phyloP scores from a whole-genome alignment of 2,113 vertebrate species.

The Mormyrus iriodes region DNA sequence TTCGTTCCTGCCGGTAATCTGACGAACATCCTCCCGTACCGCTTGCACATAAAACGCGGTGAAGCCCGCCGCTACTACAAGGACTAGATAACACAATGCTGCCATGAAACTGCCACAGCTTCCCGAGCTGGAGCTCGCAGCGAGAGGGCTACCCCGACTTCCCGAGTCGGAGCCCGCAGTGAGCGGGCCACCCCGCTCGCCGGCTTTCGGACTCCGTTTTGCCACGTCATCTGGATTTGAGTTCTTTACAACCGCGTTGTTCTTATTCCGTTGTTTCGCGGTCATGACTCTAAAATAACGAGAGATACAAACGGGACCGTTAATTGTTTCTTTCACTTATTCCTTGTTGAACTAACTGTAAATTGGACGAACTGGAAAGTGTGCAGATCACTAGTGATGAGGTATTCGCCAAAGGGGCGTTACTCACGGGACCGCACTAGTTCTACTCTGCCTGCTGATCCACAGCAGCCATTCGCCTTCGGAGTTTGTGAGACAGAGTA shows the following conservation, averaged over 20 bases:
- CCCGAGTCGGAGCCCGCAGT: slow-evolving; percentile 23
- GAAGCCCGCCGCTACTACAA: slow-evolving; percentile 50
- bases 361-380: background rate
- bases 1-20: slow-evolving; percentile 36
- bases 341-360: background rate
- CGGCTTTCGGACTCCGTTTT: slow-evolving; percentile 50
- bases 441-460: background rate
- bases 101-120: slow-evolving; percentile 37
- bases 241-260: slow-evolving; percentile 44
- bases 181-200: slow-evolving; percentile 25
- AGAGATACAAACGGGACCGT: background rate
- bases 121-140: slow-evolving; percentile 28
- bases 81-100: slow-evolving; percentile 42
- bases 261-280: slow-evolving; percentile 56
- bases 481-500: background rate
- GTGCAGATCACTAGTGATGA: background rate
- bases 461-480: background rate
- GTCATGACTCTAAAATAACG: slow-evolving; percentile 46
- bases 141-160: background rate
- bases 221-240: slow-evolving; percentile 50
- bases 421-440: background rate
- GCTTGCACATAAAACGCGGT: slow-evolving; percentile 55
- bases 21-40: slow-evolving; percentile 49
- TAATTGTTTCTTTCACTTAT: background rate
- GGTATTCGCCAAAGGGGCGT: background rate